Conservation (phyloP, 2,797 vertebrate species). For the Poeciliopsis gracilis region DNA sequence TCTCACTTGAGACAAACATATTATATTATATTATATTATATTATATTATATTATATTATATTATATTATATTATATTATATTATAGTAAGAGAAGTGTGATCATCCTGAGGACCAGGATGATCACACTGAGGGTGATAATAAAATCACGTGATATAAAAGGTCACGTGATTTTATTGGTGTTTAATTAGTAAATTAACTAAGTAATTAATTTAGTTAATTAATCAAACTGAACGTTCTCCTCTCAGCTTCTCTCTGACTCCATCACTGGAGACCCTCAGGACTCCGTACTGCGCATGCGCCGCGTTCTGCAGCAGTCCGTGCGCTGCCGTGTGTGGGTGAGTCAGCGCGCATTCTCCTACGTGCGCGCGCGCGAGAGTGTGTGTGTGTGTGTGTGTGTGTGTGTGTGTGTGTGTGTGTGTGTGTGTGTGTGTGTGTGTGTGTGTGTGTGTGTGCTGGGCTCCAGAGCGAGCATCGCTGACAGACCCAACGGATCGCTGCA, state of each 20-base stretch:
- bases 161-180: neutral
- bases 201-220: neutral
- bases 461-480: slow-evolving; percentile 1
- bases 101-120: neutral
- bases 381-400: neutral
- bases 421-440: neutral
- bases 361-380: neutral
- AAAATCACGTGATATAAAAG: neutral
- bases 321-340: slow-evolving; percentile 1
- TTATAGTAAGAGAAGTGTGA: neutral
- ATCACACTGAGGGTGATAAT: no score
- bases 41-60: neutral
- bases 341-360: neutral
- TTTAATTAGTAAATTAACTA: neutral
- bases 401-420: slow-evolving; percentile 6
- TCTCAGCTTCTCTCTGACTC: neutral
- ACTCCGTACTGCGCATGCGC: slow-evolving; percentile 46
- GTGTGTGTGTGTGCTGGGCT: slow-evolving; percentile 7
- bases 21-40: neutral
- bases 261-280: slow-evolving; percentile 7
- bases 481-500: slow-evolving; percentile 17
- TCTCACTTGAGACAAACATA: neutral
- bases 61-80: neutral
- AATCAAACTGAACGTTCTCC: neutral
- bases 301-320: slow-evolving; percentile 41